Base-by-base conservation (phyloP, 2,888 invertebrate genomes). In the Coenonympha glycerion region DNA sequence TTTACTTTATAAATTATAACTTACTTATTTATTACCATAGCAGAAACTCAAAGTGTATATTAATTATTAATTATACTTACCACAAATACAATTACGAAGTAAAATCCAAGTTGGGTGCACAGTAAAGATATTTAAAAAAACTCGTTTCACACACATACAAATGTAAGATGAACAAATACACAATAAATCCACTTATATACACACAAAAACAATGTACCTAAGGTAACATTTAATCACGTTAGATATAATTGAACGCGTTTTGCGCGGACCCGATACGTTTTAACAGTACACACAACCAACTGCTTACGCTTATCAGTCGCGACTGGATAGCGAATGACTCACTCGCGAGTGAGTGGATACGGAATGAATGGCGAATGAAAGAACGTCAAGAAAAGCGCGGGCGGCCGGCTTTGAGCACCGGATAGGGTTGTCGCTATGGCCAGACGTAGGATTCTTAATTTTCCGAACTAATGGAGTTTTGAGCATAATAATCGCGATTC, bases 51-150 rank as follows among this genome's bases (percentile, higher is more conserved):
- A 50, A 33, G 11, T 18, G 31, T 28, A 48, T 49, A 57, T 62
- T 59, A n/a, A n/a, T n/a, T n/a, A n/a, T n/a, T n/a, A n/a, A 57
- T 56, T 59, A 55, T 66, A 77, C 84, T 79, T 65, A 85, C 85
- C 79, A 80, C 78, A 81, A 79, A 76, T 77, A 76, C 69, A 46
- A 56, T 61, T 58, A 55, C 64, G 54, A 45, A 64, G 65, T 73
- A 72, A 76, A 82, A 79, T 80, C 82, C 82, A 74, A 77, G 62
- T 69, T 57, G 62, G 65, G 64, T 61, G 66, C 79, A 79, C 79
- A 74, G 63, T 69, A 68, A 62, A 63, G 66, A 63, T 60, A 57
- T 40, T 47, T 47, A 34, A 49, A n/a, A 46, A 31, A 78, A 75
- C 72, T 68, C 49, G 72, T 76, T 76, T 73, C 76, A 73, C 72